Evolutionary conservation across 2,113 vertebrate genomes (phyloP), one percentile per base, ranked within the genome.

Genomic region (Leucosticte australis): DNA sequence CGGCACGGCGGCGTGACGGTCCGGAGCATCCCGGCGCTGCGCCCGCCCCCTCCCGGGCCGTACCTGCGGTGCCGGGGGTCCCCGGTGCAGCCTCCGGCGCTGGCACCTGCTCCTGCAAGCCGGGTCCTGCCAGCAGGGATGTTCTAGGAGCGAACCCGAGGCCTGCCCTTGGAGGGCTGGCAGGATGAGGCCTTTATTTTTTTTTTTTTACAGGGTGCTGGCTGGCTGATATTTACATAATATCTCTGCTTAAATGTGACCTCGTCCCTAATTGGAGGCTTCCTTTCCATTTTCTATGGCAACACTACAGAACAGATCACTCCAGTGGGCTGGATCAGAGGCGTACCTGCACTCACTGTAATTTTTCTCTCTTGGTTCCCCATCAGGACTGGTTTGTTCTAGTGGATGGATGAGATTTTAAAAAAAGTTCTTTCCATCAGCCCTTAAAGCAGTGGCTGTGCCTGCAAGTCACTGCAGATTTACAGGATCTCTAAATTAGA

Each of bases 161-260:
- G 83, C 89, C 89, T 87, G 69, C 28, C 60, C 86, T 89, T 59
- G 49, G 56, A 94, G 44, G 60, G 57, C 49, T 67, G 55, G 62
- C 53, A 39, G 89, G 74, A 76, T 79, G 74, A 89, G 87, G 89
- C 91, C 81, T 62, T 57, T 69, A 9, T 47, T 31, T 70, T 41
- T 23, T 26, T 62, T 75, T 75, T 47, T 78, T 41, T 37, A 1
- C 23, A 16, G 44, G 37, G 31, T 75, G 49, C 83, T 41, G 55
- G 10, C 70, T 79, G 85, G 41, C 37, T 77, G 88, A 7, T 91
- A 95, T 95, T 97, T 95, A 96, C 85, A 95, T 95, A 96, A 95
- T 91, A 89, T 47, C 78, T 50, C 78, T 52, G 82, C 75, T 91
- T 79, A 74, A 76, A 85, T 70, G 78, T 89, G 93, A 96, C 94